Evolutionary conservation across 2,888 invertebrate species (phyloP).

Genomic region (Rhabditophanes sp.): DNA sequence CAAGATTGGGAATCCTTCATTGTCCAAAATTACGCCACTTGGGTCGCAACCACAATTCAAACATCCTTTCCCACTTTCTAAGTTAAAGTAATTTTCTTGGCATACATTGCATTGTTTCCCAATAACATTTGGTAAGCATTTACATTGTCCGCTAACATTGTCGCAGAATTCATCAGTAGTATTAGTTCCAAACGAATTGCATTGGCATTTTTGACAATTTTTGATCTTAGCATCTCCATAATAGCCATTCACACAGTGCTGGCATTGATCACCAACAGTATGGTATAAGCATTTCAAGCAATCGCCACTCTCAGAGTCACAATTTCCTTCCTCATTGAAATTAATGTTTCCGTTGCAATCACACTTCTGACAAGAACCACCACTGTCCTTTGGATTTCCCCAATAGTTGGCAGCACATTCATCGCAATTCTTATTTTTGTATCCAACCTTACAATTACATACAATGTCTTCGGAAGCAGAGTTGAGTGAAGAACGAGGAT

Average conservation of each 20-base stretch:
- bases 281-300: constrained; percentile 80
- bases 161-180: constrained; percentile 58
- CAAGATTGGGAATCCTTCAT: constrained; percentile 23
- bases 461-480: constrained; percentile 52
- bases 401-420: constrained; percentile 83
- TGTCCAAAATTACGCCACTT: constrained; percentile 52
- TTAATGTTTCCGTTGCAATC: constrained; percentile 85
- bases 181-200: constrained; percentile 64
- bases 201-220: constrained; percentile 64
- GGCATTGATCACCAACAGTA: constrained; percentile 80
- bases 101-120: constrained; percentile 77
- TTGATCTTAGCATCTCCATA: constrained; percentile 73
- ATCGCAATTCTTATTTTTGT: constrained; percentile 61
- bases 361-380: constrained; percentile 70
- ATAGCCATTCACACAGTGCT: constrained; percentile 69
- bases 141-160: constrained; percentile 74
- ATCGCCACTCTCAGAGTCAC: constrained; percentile 72
- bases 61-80: constrained; percentile 76
- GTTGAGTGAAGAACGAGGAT: constrained; percentile 55
- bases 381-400: constrained; percentile 62
- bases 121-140: constrained; percentile 77
- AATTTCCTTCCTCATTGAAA: constrained; percentile 56
- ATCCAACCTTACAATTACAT: constrained; percentile 49
- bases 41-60: constrained; percentile 60
- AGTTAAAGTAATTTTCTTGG: constrained; percentile 79